Evolutionary conservation across 2,888 invertebrate genomes (phyloP), one percentile per base, ranked within the genome.

Genomic region (Pimpla rufipes): DNA sequence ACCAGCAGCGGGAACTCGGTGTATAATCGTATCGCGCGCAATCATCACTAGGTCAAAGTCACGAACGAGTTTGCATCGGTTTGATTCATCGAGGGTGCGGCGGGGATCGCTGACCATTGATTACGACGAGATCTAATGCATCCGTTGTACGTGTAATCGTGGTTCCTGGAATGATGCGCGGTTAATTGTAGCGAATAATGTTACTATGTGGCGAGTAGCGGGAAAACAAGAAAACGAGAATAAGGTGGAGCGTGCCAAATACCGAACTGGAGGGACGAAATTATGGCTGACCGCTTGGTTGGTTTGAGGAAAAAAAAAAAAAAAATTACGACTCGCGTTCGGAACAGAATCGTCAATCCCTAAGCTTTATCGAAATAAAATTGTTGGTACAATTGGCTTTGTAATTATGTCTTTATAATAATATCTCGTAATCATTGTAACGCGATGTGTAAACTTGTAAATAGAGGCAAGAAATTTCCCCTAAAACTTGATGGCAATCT

Each of bases 31-130:
- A 64, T 75, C 70, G 55, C 74, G 64, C 70, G 75, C 66, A 71
- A 79, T 75, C 68, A 66, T 79, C 55, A 83, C 75, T 83, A 71
- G 83, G 83, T 83, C 83, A 83, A 83, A 79, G 75, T 83, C 83
- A 83, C 83, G 79, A 83, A 71, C 79, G 71, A 75, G 79, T 70
- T 68, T 73, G 66, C 45, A 74, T 35, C 55, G 18, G 29, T 55
- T 75, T 21, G 40, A 79, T 82, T 52, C 45, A 29, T 47, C 47
- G 35, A 74, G 62, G 73, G 73, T 74, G 73, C 62, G 73, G 35
- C 73, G n/a, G n/a, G 62, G 62, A 7, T 37, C 10, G n/a, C 16
- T 37, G 18, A 62, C 37, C 62, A 62, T 62, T 40, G 40, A 62
- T 62, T 62, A 37, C 18, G 18, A 62, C 62, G 10, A n/a, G n/a